A percentile compares a stretch with the other conserved stretches of the same genome.
These are phyloP conservation scores for Peribatodes rhomboidaria DNA, from an alignment of 2,888 invertebrate genomes.

Conservation along the genomic window DNA sequence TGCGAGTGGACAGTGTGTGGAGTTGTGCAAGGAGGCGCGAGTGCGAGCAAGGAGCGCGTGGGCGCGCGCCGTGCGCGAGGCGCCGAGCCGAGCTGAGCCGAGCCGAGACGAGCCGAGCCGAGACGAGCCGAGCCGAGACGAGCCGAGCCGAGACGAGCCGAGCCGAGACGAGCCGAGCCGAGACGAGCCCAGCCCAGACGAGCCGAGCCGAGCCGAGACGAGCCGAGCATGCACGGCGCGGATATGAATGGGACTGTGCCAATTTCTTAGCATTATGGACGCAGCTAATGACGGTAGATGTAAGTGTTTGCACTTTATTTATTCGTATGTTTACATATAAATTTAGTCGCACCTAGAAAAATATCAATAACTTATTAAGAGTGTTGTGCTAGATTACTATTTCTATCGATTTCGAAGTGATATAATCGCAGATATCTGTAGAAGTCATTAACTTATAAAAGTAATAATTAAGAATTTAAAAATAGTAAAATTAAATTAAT, in stretches of 20 bases:
- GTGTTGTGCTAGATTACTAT: slow-evolving; percentile 86
- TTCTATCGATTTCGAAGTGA: slow-evolving; percentile 80
- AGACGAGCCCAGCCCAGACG: too few species aligned
- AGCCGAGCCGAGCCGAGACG: slow-evolving; percentile 44
- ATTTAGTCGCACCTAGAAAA: slow-evolving; percentile 86
- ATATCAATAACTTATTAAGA: slow-evolving; percentile 87
- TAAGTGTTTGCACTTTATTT: slow-evolving; percentile 88
- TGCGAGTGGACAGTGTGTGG: slow-evolving; percentile 40
- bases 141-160: slow-evolving; percentile 32
- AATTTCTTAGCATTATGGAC: slow-evolving; percentile 82
- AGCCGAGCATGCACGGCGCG: slow-evolving; percentile 47
- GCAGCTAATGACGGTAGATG: slow-evolving; percentile 83
- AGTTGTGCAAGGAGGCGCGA: slow-evolving; percentile 43
- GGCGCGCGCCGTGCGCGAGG: slow-evolving; percentile 31
- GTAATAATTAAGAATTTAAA: slow-evolving; percentile 82
- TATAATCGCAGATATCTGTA: slow-evolving; percentile 77
- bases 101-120: too few species aligned
- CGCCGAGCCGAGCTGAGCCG: slow-evolving; percentile 16
- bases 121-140: slow-evolving; percentile 45
- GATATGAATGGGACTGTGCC: slow-evolving; percentile 84
- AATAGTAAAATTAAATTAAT: slow-evolving; percentile 80
- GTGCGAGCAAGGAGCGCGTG: slow-evolving; percentile 50
- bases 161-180: too few species aligned
- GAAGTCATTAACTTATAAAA: slow-evolving; percentile 85
- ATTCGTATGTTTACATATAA: slow-evolving; percentile 85